phyloP scores from a whole-genome alignment of 2,113 vertebrate species.

The Peromyscus maniculatus region DNA sequence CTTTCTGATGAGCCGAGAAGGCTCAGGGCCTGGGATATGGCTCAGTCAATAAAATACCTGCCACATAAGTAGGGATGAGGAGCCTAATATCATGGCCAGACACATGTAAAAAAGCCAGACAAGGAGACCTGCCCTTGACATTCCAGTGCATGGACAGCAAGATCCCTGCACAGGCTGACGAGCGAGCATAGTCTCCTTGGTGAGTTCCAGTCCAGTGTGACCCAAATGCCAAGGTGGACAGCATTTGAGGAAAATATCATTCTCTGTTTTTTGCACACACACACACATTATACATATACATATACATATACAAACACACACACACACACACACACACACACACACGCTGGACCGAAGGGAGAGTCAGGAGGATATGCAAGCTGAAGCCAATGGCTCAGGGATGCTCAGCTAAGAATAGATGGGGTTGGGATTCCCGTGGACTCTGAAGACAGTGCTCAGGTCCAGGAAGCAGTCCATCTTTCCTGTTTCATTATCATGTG shows the following conservation, averaged over 20 bases:
- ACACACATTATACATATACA: neutral
- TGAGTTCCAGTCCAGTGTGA: neutral
- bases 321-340: neutral
- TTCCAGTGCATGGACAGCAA: neutral
- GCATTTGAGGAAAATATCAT: neutral
- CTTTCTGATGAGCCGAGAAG: neutral
- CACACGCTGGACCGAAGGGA: no score
- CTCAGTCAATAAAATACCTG: neutral
- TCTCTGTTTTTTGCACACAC: neutral
- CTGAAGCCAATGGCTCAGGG: neutral
- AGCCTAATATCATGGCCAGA: neutral
- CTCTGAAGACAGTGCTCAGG: neutral
- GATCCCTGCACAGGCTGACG: neutral
- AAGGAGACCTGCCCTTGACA: neutral
- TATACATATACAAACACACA: neutral
- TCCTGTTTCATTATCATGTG: neutral
- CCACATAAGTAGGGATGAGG: neutral
- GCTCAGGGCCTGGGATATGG: neutral
- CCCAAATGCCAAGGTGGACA: neutral
- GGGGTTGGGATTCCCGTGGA: fast-evolving
- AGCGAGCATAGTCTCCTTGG: neutral
- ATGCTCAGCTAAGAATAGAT: fast-evolving
- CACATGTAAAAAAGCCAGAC: neutral
- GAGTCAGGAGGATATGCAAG: no score
- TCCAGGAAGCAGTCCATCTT: neutral